Evolutionary conservation across 2,113 vertebrate species (phyloP), one percentile per base, ranked within the genome.

Genomic region (Heterocephalus glaber): DNA sequence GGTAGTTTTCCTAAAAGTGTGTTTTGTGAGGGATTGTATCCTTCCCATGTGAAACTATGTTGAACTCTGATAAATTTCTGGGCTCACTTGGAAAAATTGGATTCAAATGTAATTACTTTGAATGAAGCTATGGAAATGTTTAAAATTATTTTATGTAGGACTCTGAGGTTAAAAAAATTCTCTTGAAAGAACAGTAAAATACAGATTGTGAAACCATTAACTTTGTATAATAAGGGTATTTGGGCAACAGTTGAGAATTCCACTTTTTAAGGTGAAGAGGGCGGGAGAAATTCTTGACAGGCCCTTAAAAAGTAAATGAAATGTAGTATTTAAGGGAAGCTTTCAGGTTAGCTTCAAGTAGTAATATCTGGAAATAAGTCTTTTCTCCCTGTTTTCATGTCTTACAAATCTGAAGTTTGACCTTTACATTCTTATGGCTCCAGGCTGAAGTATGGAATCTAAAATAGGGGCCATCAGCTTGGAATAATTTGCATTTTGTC

Each of bases 401-500:
- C 63, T 94, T 79, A 44, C 49, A 95, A 96, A 81, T 92, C 56
- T 82, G 61, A 94, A 92, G 66, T 96, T 95, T 68, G 52, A 87
- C 44, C 54, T 77, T 92, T 94, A 61, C 70, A 91, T 89, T 77
- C 28, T 49, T 8, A 0, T 95, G 92, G 65, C 44, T 80, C 41
- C 68, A 86, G 68, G 4, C 68, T 54, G 94, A 28, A 96, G 93
- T 94, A 95, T 89, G 38, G 76, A 95, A 85, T 96, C 93, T 97
- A 95, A 98, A 92, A 80, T 96, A 86, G 65, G 95, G 56, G 80
- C 38, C 38, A 84, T 44, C 35, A 58, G 17, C n/a, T 33, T 65
- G 94, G 77, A 91, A 84, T 76, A 97, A 92, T 85, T 92, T 79
- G 65, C 22, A 1, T 95, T 96, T 93, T 77, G 47, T 54, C 66